These are phyloP conservation scores for Schizotus pectinicornis DNA, from an alignment of 2,888 invertebrate species.

Conservation along the genomic window DNA sequence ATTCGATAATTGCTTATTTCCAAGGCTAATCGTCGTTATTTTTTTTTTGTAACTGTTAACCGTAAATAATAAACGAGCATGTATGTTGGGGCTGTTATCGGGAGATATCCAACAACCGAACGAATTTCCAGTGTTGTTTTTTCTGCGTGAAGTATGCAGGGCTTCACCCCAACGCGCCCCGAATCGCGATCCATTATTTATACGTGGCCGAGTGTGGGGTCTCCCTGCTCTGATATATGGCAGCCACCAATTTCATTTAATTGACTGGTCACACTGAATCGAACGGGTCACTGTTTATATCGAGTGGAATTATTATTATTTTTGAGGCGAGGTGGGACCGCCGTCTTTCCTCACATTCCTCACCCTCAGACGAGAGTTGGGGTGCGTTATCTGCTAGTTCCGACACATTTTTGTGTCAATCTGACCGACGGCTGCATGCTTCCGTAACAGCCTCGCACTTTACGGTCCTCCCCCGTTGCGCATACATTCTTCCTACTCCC, in stretches of 20 bases:
- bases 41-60: no score
- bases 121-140: background rate
- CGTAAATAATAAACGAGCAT: no score
- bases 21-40: no score
- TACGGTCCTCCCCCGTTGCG: slow-evolving; percentile 17
- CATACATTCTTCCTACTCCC: slow-evolving; percentile 15
- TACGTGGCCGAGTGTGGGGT: slow-evolving; percentile 51
- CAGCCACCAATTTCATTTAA: slow-evolving; percentile 55
- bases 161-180: slow-evolving; percentile 16
- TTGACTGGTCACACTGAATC: slow-evolving; percentile 54
- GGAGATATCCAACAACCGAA: no score
- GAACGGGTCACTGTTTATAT: slow-evolving; percentile 46
- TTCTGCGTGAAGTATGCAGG: slow-evolving; percentile 14
- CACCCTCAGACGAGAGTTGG: slow-evolving; percentile 22
- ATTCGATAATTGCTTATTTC: no score
- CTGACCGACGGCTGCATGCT: slow-evolving; percentile 34
- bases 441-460: slow-evolving; percentile 33
- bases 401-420: slow-evolving; percentile 42
- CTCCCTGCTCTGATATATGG: slow-evolving; percentile 52
- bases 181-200: slow-evolving; percentile 48
- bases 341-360: background rate
- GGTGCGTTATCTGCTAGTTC: slow-evolving; percentile 27
- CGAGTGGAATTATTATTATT: slow-evolving; percentile 24
- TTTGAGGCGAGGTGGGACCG: background rate
- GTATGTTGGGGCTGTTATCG: no score